Percentiles rank a stretch among this genome's conserved stretches.
Evolutionary conservation across 2,797 vertebrate genomes (phyloP).

Genomic region (Spondyliosoma cantharus): DNA sequence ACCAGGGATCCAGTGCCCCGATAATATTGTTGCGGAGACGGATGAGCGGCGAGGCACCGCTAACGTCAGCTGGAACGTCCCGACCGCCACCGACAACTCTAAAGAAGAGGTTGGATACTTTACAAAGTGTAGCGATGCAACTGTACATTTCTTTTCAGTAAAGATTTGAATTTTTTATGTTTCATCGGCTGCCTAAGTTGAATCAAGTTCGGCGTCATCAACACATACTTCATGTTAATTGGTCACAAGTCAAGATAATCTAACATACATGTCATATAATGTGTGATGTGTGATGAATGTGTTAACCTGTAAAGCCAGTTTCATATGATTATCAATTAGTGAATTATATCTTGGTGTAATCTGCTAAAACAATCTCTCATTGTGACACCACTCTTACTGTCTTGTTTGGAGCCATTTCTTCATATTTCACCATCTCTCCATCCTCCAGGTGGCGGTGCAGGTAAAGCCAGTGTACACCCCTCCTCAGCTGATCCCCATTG

Average conservation of each 20-base stretch:
- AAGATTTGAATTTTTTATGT: too few species aligned
- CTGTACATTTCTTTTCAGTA: too few species aligned
- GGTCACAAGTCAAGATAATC: too few species aligned
- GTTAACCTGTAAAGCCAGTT: too few species aligned
- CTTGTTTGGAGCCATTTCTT: background rate
- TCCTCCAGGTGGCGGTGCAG: constrained; percentile 87
- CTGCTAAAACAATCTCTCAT: background rate
- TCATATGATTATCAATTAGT: too few species aligned
- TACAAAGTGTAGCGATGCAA: too few species aligned
- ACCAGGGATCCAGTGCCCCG: constrained; percentile 91
- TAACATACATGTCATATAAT: too few species aligned
- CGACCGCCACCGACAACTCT: constrained; percentile 90
- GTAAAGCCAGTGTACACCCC: constrained; percentile 93
- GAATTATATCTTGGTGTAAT: too few species aligned
- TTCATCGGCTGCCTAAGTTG: too few species aligned
- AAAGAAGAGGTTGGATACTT: constrained; percentile 87
- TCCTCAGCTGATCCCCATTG: constrained; percentile 92
- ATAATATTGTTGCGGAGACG: constrained; percentile 86
- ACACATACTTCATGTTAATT: too few species aligned
- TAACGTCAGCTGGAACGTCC: constrained; percentile 90
- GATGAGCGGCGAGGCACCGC: constrained; percentile 90
- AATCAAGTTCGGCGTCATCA: too few species aligned
- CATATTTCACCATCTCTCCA: background rate
- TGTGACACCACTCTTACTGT: background rate
- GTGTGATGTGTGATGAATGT: too few species aligned